phyloP scores from a whole-genome alignment of 2,888 invertebrate genomes.

The Patella depressa region DNA sequence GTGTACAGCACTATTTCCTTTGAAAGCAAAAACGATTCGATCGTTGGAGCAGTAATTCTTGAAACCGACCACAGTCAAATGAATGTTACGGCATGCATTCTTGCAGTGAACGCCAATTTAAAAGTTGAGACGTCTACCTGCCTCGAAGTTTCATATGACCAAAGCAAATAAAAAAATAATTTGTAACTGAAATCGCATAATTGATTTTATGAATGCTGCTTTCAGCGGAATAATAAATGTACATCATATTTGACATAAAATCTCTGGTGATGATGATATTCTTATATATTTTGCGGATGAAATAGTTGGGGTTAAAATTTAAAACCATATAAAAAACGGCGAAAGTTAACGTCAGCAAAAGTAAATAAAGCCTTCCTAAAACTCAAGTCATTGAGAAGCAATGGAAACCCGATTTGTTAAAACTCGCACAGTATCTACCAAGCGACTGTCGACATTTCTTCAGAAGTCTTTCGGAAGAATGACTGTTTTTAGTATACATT shows the following conservation, averaged over 20 bases:
- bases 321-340: background rate
- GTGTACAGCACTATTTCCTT: background rate
- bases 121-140: background rate
- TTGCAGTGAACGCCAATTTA: background rate
- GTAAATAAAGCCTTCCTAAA: too few species aligned
- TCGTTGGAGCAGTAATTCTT: background rate
- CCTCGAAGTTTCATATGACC: background rate
- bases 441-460: too few species aligned
- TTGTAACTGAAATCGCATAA: background rate
- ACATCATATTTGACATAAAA: background rate
- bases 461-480: too few species aligned
- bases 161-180: background rate
- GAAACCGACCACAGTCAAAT: background rate
- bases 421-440: too few species aligned
- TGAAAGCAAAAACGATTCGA: background rate
- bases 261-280: background rate
- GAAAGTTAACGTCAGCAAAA: too few species aligned
- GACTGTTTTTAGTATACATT: too few species aligned
- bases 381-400: too few species aligned
- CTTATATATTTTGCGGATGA: background rate
- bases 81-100: background rate
- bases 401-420: too few species aligned
- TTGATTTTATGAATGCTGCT: background rate
- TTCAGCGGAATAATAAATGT: background rate
- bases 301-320: background rate